Percentiles rank a stretch among this genome's conserved stretches.
Evolutionary conservation across 2,797 vertebrate genomes (phyloP).

Genomic region (Cossypha polioptera): DNA sequence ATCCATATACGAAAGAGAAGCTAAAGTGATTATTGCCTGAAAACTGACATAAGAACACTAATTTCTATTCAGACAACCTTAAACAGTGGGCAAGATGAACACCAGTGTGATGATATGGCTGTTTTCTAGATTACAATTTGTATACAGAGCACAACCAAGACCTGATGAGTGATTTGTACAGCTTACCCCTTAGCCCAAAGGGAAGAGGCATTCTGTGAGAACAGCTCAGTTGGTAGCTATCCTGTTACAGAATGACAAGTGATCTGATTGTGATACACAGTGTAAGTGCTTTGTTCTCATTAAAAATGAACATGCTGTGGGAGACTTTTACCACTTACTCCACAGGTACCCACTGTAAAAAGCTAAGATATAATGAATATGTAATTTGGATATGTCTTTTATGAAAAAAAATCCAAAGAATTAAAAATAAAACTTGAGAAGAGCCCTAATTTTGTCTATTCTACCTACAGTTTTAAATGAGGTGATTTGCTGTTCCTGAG

Average conservation of each 20-base stretch:
- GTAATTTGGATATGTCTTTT: neutral
- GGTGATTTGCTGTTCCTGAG: neutral
- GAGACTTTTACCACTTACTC: constrained; percentile 32
- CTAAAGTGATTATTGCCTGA: neutral
- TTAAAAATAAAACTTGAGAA: neutral
- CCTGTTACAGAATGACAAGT: constrained; percentile 29
- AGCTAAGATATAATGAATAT: constrained; percentile 41
- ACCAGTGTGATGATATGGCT: neutral
- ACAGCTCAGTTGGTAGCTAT: constrained; percentile 1
- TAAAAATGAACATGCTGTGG: constrained; percentile 60
- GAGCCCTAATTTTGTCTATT: neutral
- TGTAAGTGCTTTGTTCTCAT: constrained; percentile 57
- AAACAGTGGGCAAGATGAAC: neutral
- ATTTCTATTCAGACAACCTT: neutral
- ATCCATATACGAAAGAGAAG: neutral
- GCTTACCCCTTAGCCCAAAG: neutral
- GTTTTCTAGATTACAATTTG: neutral
- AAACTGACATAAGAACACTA: neutral
- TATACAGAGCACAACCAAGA: neutral
- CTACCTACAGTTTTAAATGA: neutral
- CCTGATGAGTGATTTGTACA: neutral
- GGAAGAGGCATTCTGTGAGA: neutral
- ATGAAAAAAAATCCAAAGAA: neutral
- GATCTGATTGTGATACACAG: constrained; percentile 30
- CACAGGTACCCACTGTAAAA: constrained; percentile 42